Conservation (phyloP, 53 echinoderm and acorn worm species). For the Echinometra lucunter region DNA sequence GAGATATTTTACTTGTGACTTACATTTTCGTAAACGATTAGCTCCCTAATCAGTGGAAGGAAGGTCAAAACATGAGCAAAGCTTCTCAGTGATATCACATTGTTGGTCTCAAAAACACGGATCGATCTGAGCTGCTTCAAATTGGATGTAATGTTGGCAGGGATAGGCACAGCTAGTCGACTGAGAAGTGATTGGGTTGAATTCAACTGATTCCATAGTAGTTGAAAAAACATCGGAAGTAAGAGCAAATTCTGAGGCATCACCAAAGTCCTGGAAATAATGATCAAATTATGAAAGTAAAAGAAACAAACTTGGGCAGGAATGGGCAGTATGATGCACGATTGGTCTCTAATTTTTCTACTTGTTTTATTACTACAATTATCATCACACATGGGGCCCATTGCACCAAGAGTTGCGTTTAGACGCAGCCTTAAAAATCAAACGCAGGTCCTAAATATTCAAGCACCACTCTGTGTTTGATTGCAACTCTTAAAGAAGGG, state of each 20-base stretch:
- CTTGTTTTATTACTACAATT: no score
- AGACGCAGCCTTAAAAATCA: no score
- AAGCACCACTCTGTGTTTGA: no score
- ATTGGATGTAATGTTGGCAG: background rate
- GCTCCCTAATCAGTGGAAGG: background rate
- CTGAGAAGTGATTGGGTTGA: background rate
- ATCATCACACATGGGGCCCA: no score
- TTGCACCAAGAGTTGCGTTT: no score
- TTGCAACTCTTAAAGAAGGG: no score
- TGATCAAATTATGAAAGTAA: background rate
- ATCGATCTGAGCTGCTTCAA: constrained; percentile 10
- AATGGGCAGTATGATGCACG: no score
- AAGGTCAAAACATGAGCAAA: background rate
- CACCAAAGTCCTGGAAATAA: background rate
- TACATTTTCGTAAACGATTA: background rate
- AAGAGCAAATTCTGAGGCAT: background rate
- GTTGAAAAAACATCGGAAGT: background rate
- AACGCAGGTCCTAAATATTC: no score
- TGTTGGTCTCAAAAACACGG: constrained; percentile 17
- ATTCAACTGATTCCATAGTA: background rate
- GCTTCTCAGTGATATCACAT: constrained; percentile 4
- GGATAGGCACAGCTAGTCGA: background rate
- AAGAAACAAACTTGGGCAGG: no score
- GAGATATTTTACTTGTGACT: background rate
- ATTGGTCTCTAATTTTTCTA: no score